phyloP scores from a whole-genome alignment of 1,140 invertebrate species.

The Drosophila carrolli region DNA sequence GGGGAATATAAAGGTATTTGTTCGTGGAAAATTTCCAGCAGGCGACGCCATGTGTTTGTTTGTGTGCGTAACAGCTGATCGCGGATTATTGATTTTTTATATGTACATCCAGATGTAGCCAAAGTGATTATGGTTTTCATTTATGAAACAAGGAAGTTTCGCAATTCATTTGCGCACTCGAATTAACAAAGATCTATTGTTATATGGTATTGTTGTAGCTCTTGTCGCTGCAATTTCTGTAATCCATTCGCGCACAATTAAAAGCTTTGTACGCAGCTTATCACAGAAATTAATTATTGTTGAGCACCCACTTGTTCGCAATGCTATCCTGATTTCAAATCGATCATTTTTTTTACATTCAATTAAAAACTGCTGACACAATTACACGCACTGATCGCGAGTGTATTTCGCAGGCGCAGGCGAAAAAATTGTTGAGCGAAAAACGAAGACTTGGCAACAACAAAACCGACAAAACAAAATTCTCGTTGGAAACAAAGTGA shows the following conservation, averaged over 20 bases:
- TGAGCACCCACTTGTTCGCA: slow-evolving; percentile 10
- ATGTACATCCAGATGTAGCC: neutral
- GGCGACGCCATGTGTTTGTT: slow-evolving; percentile 29
- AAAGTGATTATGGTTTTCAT: slow-evolving; percentile 3
- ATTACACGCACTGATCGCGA: slow-evolving; percentile 15
- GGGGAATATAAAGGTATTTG: slow-evolving; percentile 29
- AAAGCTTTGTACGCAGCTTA: slow-evolving; percentile 66
- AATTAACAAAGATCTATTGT: slow-evolving; percentile 18
- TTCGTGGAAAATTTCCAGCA: slow-evolving; percentile 66
- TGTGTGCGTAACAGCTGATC: slow-evolving; percentile 72
- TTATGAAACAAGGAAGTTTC: slow-evolving; percentile 11
- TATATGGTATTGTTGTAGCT: slow-evolving; percentile 9
- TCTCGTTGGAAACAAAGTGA: neutral
- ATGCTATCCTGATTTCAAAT: slow-evolving; percentile 2
- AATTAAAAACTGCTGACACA: slow-evolving; percentile 2
- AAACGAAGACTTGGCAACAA: slow-evolving; percentile 31
- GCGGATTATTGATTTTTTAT: slow-evolving; percentile 59
- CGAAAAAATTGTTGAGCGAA: slow-evolving; percentile 22
- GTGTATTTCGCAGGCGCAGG: slow-evolving; percentile 7
- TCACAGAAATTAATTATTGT: slow-evolving; percentile 49
- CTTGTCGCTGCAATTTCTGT: slow-evolving; percentile 38
- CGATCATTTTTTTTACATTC: neutral
- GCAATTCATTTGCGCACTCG: slow-evolving; percentile 37
- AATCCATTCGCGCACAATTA: slow-evolving; percentile 53
- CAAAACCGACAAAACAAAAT: slow-evolving; percentile 29